A percentile compares a stretch with the other conserved stretches of the same genome.
Conservation (phyloP, 2,888 invertebrate species). For the Podabrus alpinus region DNA sequence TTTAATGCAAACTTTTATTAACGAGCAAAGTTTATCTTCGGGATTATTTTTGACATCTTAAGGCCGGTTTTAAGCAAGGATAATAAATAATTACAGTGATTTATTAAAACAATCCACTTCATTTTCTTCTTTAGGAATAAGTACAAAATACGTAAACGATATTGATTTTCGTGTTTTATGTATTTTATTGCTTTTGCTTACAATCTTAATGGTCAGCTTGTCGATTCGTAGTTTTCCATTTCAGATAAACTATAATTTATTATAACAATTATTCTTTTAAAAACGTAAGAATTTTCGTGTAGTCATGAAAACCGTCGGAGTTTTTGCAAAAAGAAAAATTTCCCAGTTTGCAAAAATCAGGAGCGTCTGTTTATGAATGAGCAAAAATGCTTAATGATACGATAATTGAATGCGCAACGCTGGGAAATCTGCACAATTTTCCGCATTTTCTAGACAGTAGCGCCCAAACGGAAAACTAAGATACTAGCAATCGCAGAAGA, state of each 20-base stretch:
- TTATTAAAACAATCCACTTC: not conserved
- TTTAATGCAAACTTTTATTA: not conserved
- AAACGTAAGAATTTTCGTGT: not conserved
- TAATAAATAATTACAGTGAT: not conserved
- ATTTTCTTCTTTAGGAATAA: not conserved
- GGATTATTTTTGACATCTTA: not conserved
- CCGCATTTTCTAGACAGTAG: conserved; percentile 17
- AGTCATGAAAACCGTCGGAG: not conserved
- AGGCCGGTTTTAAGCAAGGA: not conserved
- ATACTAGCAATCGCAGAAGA: conserved; percentile 17
- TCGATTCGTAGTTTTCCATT: not conserved
- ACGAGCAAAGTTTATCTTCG: not conserved
- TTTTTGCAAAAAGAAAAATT: not conserved
- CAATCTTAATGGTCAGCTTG: not conserved
- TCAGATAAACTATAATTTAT: not conserved
- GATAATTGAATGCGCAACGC: not conserved
- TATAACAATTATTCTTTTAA: not conserved
- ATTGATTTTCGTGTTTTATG: not conserved
- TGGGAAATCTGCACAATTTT: conserved; percentile 12
- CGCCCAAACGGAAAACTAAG: conserved; percentile 19
- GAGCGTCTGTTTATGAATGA: not conserved
- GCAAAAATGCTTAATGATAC: not conserved
- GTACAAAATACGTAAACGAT: not conserved
- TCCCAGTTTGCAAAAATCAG: not conserved
- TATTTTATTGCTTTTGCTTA: not conserved